A percentile compares a stretch with the other conserved stretches of the same genome.
Conservation (phyloP, 2,888 invertebrate genomes). For the Stenolophus ochropezus region DNA sequence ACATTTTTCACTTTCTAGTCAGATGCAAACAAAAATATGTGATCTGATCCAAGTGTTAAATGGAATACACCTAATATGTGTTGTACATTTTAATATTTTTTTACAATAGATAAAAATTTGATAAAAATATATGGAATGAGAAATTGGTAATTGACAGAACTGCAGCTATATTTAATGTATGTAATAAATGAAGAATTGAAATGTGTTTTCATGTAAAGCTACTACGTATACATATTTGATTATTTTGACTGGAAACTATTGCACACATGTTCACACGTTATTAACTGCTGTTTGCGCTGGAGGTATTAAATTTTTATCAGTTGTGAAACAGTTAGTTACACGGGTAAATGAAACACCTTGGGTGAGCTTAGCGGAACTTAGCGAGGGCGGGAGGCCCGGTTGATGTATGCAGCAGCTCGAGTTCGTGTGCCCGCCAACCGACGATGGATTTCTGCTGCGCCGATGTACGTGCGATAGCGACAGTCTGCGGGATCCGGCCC, state of each 20-base stretch:
- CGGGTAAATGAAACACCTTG: conserved; percentile 19
- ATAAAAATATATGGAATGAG: too few species aligned
- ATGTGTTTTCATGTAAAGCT: not conserved
- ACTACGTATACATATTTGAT: not conserved
- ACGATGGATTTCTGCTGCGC: conserved; percentile 72
- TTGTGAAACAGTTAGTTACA: conserved; percentile 9
- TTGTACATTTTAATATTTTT: too few species aligned
- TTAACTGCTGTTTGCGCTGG: not conserved
- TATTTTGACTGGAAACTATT: not conserved
- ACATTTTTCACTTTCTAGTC: too few species aligned
- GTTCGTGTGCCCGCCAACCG: conserved; percentile 70
- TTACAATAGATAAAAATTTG: too few species aligned
- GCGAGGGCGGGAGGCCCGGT: not conserved
- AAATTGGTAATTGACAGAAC: too few species aligned
- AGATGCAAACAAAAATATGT: too few species aligned
- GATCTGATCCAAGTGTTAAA: too few species aligned
- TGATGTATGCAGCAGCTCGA: conserved; percentile 35
- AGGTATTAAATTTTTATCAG: conserved; percentile 25
- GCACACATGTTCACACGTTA: not conserved
- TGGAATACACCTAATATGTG: too few species aligned
- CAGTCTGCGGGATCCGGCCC: conserved; percentile 65
- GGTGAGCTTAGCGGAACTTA: conserved; percentile 22
- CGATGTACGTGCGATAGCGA: conserved; percentile 73
- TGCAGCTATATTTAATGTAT: too few species aligned
- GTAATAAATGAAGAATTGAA: too few species aligned